A percentile compares a stretch with the other conserved stretches of the same genome.
Evolutionary conservation across 1,140 invertebrate species (phyloP).

Genomic region (Amyelois transitella): DNA sequence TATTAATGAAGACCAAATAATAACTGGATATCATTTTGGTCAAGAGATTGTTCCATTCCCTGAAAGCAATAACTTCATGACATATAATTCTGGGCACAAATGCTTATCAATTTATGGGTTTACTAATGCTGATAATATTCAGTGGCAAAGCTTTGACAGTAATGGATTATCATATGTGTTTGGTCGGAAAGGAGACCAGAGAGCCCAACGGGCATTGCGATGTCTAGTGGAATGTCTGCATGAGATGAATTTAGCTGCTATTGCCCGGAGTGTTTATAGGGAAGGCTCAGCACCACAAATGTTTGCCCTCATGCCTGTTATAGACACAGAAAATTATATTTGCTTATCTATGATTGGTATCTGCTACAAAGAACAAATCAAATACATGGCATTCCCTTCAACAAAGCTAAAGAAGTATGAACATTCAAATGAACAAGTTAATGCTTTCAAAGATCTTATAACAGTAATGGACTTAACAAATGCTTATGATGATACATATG

Average conservation of each 20-base stretch:
- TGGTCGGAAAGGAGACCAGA: slow-evolving; percentile 56
- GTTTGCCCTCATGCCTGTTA: slow-evolving; percentile 63
- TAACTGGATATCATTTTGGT: slow-evolving; percentile 61
- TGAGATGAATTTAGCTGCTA: slow-evolving; percentile 51
- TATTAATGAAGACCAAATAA: slow-evolving; percentile 32
- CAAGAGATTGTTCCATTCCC: slow-evolving; percentile 57
- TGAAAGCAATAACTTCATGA: slow-evolving; percentile 52
- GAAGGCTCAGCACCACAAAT: slow-evolving; percentile 64
- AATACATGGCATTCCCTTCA: slow-evolving; percentile 61
- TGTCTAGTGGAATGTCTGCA: slow-evolving; percentile 53
- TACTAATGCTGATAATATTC: slow-evolving; percentile 50
- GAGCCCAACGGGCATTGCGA: slow-evolving; percentile 55
- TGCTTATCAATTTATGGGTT: slow-evolving; percentile 63
- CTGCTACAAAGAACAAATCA: slow-evolving; percentile 67
- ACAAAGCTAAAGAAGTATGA: slow-evolving; percentile 54
- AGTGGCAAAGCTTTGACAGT: slow-evolving; percentile 61
- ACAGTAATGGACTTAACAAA: slow-evolving; percentile 65
- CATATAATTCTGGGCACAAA: slow-evolving; percentile 60
- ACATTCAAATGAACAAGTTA: slow-evolving; percentile 51
- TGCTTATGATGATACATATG: slow-evolving; percentile 57
- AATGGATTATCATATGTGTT: slow-evolving; percentile 64
- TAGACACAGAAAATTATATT: slow-evolving; percentile 50
- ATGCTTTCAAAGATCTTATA: slow-evolving; percentile 66
- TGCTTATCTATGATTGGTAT: slow-evolving; percentile 60
- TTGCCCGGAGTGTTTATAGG: slow-evolving; percentile 61